Evolutionary conservation across 2,797 vertebrate genomes (phyloP), one percentile per base, ranked within the genome.

Genomic region (Picus viridis): DNA sequence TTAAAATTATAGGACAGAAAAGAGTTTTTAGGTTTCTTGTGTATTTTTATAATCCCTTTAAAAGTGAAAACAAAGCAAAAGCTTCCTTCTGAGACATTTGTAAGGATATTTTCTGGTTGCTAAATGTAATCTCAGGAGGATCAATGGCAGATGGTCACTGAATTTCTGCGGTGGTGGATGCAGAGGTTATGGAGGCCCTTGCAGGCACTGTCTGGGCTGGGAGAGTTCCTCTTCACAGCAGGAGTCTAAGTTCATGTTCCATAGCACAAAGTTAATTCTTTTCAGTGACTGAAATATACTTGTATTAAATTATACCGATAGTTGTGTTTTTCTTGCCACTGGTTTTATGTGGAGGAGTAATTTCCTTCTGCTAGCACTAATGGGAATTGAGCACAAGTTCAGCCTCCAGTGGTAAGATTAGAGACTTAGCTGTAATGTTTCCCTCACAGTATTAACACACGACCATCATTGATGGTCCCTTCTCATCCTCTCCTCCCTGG

Each of bases 1-100:
- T 89, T 67, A 57, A 95, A 94, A 89, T 93, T 92, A 82, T 47
- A 92, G 95, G 86, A 90, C 75, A 75, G 70, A 86, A 32, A 65
- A 90, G 45, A 80, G 43, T 72, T 61, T 51, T 88, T 91, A 86
- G 87, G 89, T 76, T 93, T 89, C n/a, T 91, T 71, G 39, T 1
- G 26, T 83, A 76, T 89, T 93, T 95, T 94, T 80, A 76, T 51
- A 51, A 65, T 90, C 61, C 58, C 90, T 86, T 34, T 57, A 62
- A 57, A 76, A 81, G 29, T 36, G 3, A 49, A 24, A 49, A 62
- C 56, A 63, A 45, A n/a, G 32, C 53, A 41, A 26, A n/a, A 24
- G 26, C 47, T 36, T 87, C 30, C 24, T 59, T 88, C 69, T 64
- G 54, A 68, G 86, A 47, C 51, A 20, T 84, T 73, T 17, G 3